phyloP scores from a whole-genome alignment of 1,140 invertebrate species.

The Euura lappo region DNA sequence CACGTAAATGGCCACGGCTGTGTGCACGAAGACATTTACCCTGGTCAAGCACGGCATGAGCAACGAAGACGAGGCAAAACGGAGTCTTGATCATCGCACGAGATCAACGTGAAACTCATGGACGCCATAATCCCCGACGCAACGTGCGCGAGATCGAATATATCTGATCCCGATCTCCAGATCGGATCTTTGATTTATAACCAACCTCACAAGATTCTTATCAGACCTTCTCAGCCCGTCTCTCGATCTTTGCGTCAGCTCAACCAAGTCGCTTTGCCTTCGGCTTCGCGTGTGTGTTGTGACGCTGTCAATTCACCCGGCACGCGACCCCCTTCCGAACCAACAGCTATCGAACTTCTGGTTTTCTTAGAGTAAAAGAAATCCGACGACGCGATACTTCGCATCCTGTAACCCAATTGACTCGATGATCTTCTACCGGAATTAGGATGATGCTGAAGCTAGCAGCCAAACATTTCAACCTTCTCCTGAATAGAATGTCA shows the following conservation, averaged over 20 bases:
- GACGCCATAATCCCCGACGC: background rate
- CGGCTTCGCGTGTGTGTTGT: background rate
- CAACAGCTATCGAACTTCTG: background rate
- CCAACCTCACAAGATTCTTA: background rate
- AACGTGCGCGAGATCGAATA: background rate
- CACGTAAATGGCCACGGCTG: too few relatives aligned
- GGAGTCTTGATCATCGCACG: too few relatives aligned
- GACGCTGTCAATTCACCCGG: background rate
- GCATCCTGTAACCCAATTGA: too few relatives aligned
- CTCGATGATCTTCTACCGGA: too few relatives aligned
- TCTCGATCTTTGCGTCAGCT: background rate
- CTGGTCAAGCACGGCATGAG: too few relatives aligned
- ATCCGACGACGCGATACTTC: too few relatives aligned
- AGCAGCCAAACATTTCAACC: too few relatives aligned
- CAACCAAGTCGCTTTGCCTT: background rate
- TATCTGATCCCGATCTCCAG: background rate
- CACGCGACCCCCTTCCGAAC: background rate
- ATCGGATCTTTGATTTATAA: conserved; percentile 5
- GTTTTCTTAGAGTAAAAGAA: background rate
- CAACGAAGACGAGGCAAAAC: too few relatives aligned
- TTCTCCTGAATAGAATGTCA: too few relatives aligned
- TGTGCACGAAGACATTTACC: too few relatives aligned
- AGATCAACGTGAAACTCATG: too few relatives aligned
- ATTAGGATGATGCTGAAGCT: too few relatives aligned
- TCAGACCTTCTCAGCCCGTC: background rate